A percentile compares a stretch with the other conserved stretches of the same genome.
phyloP scores from a whole-genome alignment of 2,797 vertebrate species.

The Pangasius sanitwongsei region DNA sequence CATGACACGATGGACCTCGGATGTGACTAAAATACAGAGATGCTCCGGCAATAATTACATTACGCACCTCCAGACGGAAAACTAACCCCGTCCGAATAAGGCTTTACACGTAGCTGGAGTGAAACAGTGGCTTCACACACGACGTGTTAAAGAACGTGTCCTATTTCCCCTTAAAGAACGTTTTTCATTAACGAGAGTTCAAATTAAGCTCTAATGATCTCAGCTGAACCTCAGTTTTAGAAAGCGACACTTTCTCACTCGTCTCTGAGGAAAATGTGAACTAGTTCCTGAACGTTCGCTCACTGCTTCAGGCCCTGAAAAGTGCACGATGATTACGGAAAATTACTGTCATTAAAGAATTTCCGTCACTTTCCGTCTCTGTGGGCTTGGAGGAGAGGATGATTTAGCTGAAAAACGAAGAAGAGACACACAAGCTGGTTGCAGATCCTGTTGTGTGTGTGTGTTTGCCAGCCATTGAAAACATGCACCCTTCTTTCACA shows the following conservation, averaged over 20 bases:
- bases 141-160: not conserved
- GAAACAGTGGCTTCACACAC: not conserved
- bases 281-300: not conserved
- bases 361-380: not conserved
- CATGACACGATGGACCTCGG: not conserved
- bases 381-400: not conserved
- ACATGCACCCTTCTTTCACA: conserved; percentile 70
- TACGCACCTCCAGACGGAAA: not conserved
- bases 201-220: not conserved
- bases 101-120: too few species aligned
- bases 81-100: not conserved
- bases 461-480: conserved; percentile 58
- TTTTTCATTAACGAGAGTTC: not conserved
- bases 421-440: not conserved
- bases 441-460: not conserved
- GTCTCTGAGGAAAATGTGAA: conserved; percentile 47
- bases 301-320: not conserved
- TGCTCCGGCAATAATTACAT: not conserved
- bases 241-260: conserved; percentile 29
- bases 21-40: not conserved
- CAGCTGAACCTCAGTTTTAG: not conserved
- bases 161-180: not conserved
- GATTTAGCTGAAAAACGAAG: not conserved
- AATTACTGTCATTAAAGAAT: not conserved
- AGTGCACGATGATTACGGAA: not conserved